phyloP scores from a whole-genome alignment of 2,797 vertebrate species.

The Notolepis coatsorum region DNA sequence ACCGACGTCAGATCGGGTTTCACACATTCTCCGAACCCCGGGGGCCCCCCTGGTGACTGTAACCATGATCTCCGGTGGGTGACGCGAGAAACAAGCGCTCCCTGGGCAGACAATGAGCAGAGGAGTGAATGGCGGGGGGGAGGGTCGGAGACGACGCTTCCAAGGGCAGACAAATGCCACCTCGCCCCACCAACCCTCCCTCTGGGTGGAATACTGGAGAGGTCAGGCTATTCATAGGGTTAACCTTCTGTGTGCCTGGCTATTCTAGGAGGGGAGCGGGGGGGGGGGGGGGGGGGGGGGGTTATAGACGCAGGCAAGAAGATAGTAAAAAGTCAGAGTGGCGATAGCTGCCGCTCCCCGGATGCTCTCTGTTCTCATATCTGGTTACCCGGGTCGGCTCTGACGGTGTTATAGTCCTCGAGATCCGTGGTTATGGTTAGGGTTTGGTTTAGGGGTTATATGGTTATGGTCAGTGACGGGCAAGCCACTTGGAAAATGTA shows the following conservation, averaged over 20 bases:
- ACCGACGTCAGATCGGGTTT: too few relatives aligned
- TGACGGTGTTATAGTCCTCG: background rate
- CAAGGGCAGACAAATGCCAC: slow-evolving; percentile 30
- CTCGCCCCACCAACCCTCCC: background rate
- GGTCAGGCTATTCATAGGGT: slow-evolving; percentile 75
- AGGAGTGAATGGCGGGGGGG: too few relatives aligned
- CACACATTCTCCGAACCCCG: too few relatives aligned
- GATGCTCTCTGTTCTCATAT: slow-evolving; percentile 35
- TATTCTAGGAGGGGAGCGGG: slow-evolving; percentile 41
- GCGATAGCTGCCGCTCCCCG: slow-evolving; percentile 20
- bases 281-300: background rate
- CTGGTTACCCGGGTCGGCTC: slow-evolving; percentile 43
- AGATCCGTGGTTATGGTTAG: too few relatives aligned
- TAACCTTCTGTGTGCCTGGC: slow-evolving; percentile 53
- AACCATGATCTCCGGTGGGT: too few relatives aligned
- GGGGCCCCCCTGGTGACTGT: too few relatives aligned
- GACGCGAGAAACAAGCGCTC: too few relatives aligned
- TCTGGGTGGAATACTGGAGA: slow-evolving; percentile 52
- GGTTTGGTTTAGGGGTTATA: too few relatives aligned
- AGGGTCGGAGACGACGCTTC: too few relatives aligned
- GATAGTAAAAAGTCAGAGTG: slow-evolving; percentile 50
- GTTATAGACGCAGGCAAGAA: slow-evolving; percentile 11
- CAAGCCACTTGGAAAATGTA: too few relatives aligned
- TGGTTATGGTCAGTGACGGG: too few relatives aligned
- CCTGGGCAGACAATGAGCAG: too few relatives aligned